Base-by-base conservation (phyloP, 2,113 vertebrate species). In the Bothrops jararaca region DNA sequence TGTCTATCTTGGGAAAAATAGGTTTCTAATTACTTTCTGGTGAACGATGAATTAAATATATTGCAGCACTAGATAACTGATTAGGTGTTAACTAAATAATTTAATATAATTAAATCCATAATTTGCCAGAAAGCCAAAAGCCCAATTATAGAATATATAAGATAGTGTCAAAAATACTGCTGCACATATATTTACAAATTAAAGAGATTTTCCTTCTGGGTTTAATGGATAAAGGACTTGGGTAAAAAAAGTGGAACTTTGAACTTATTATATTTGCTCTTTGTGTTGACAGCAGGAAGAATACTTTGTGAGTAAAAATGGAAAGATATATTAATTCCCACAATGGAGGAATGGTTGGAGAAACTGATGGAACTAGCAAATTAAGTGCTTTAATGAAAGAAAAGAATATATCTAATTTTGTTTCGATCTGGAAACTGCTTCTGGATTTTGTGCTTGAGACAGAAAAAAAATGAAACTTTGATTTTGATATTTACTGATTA, bases 41-140 rank as follows among this genome's bases (percentile, higher is more conserved):
- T 0, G 22, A 60, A 57, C 0, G 0, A 24, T 89, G 26, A 91
- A 92, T 88, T 86, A 26, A 29, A 34, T 42, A 53, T n/a, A 93
- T 86, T 94, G 91, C 85, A 26, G 0, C 88, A 64, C 86, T 94
- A 89, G n/a, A 92, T 58, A 24, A 50, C n/a, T 42, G 39, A 2
- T 0, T 2, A 45, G 88, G 34, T 86, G 50, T 64, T 92, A 58
- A 26, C 87, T 56, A 89, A 80, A 89, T 57, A 56, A 42, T n/a
- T 86, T 29, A 86, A 50, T 56, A 64, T 45, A 52, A 89, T 53
- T 48, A 88, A 34, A 34, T 7, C 5, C 54, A 60, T 64, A 53
- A 24, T 24, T 39, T 45, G 45, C 7, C 56, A 12, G 48, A 89
- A 34, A 50, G 20, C 89, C 91, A 11, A 57, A 42, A 87, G n/a